Evolutionary conservation across 2,888 invertebrate genomes (phyloP), one percentile per base, ranked within the genome.

Genomic region (Cyaniris semiargus): DNA sequence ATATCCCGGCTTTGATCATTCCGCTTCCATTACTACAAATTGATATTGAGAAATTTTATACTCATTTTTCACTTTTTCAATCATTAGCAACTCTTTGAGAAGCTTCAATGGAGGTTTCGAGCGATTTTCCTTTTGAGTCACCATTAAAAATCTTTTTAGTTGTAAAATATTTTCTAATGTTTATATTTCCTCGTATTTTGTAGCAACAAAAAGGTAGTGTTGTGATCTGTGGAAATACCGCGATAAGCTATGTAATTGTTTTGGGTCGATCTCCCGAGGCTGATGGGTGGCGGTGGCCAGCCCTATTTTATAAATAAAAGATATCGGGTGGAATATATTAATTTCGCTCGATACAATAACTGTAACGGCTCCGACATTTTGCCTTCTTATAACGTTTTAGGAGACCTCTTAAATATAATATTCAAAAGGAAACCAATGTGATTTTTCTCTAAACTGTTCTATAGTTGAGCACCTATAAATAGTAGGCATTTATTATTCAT

Each of bases 231-330:
- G 74, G 18, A 74, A 53, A 48, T 15, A 53, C 53, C 48, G 53
- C 21, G 27, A 74, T 74, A 53, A 53, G 74, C 74, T 48, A 74
- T 53, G 48, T 74, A 74, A 74, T 74, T 74, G 53, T 74, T 74
- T 53, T 53, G 74, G 74, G 74, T 53, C 48, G 44, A 72, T 53
- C 74, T 74, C 74, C 48, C 23, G 53, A 23, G 74, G 74, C 44
- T 21, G 27, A 53, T 53, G 13, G 74, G 15, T 5, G 66, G 66
- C 13, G 27, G 18, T 53, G 27, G 44, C 13, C 44, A 72, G 23
- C 18, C 48, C 48, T 74, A 7, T 53, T 27, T 27, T 74, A 74
- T 53, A 74, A 74, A 74, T 74, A 74, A 74, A 48, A 48, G 31
- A 66, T 66, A 66, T 66, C 66, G 66, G 15, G 13, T 13, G 66